Percentiles rank a stretch among this genome's conserved stretches.
These are phyloP conservation scores for Tapirus terrestris DNA, from an alignment of 2,113 vertebrate genomes.

Conservation along the genomic window DNA sequence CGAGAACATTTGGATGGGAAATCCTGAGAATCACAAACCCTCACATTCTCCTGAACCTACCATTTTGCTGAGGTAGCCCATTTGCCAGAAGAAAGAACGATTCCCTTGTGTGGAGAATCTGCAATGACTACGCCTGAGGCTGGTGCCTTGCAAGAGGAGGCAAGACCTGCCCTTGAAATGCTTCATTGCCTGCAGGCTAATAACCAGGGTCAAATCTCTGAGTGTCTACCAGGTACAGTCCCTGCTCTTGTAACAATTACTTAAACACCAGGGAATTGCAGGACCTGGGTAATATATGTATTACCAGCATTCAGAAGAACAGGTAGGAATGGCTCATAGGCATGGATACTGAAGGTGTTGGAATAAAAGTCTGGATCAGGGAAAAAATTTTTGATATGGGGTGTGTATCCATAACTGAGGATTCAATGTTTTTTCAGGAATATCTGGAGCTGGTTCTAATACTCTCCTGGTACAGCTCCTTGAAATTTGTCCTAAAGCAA, in stretches of 20 bases:
- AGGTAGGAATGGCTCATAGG: neutral
- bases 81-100: neutral
- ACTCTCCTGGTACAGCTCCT: neutral
- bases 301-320: neutral
- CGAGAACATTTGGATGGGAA: neutral
- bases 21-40: neutral
- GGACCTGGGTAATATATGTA: neutral
- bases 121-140: neutral
- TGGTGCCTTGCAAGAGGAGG: neutral
- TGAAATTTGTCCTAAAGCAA: slow-evolving; percentile 7
- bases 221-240: neutral
- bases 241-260: neutral
- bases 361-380: neutral
- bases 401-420: neutral
- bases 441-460: neutral
- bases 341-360: neutral
- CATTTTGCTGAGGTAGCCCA: neutral
- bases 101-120: neutral
- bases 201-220: neutral
- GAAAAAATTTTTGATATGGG: neutral
- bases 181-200: neutral
- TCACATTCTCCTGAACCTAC: neutral
- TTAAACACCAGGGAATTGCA: neutral
- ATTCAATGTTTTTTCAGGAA: neutral
- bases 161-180: neutral